Conservation (phyloP, 2,113 vertebrate genomes). For the Opisthocomus hoazin region DNA sequence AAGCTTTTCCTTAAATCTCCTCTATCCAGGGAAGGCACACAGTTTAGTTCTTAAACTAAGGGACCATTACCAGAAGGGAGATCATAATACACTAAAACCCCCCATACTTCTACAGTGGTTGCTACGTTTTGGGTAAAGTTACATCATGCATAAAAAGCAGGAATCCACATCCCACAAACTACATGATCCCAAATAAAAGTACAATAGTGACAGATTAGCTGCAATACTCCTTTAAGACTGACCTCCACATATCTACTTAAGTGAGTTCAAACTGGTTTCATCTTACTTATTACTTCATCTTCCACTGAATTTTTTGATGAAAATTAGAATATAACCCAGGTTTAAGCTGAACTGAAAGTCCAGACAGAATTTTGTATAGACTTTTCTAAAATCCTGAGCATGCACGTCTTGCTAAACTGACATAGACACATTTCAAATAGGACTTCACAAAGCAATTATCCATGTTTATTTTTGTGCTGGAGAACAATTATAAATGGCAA, state of each 20-base stretch:
- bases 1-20: not conserved
- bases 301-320: not conserved
- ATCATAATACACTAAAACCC: not conserved
- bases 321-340: not conserved
- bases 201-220: not conserved
- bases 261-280: not conserved
- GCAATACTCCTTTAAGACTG: not conserved
- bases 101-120: not conserved
- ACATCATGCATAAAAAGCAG: not conserved
- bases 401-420: not conserved
- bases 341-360: not conserved
- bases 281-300: not conserved
- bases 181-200: not conserved
- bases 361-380: not conserved
- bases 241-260: not conserved
- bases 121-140: not conserved
- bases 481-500: not conserved
- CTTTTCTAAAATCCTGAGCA: not conserved
- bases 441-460: not conserved
- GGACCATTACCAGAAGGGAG: not conserved
- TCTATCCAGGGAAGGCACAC: not conserved
- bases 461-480: not conserved
- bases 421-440: not conserved
- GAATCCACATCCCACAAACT: not conserved
- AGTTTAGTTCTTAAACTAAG: not conserved